Percentiles rank a stretch among this genome's conserved stretches.
Evolutionary conservation across 2,888 invertebrate species (phyloP).

Genomic region (Arctia plantaginis): DNA sequence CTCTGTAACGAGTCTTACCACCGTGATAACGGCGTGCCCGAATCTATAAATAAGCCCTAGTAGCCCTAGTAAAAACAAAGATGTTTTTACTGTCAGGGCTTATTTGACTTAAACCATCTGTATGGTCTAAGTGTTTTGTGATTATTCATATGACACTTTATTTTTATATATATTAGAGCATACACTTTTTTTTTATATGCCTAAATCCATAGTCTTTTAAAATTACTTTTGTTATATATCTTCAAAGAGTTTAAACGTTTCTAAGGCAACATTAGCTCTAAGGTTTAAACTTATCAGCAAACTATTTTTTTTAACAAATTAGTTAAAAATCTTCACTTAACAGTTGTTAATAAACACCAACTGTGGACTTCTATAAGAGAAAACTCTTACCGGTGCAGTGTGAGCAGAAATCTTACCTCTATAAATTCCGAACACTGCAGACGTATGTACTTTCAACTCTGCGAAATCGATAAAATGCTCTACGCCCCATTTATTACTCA

Average conservation of each 20-base stretch:
- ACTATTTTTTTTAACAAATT: not conserved
- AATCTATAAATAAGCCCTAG: too few relatives aligned
- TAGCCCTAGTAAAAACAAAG: too few relatives aligned
- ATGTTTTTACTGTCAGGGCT: not conserved
- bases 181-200: not conserved
- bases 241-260: not conserved
- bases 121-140: too few relatives aligned
- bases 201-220: not conserved
- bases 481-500: conserved; percentile 38
- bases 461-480: conserved; percentile 31
- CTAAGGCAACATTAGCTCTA: not conserved
- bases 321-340: not conserved
- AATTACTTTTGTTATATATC: not conserved
- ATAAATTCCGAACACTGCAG: not conserved
- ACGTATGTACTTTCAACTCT: conserved; percentile 1
- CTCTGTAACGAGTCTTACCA: too few relatives aligned
- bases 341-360: not conserved
- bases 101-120: not conserved
- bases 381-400: not conserved
- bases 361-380: not conserved
- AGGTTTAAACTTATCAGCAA: not conserved
- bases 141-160: not conserved
- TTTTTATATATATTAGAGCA: not conserved
- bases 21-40: too few relatives aligned
- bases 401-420: not conserved